Evolutionary conservation across 2,888 invertebrate genomes (phyloP), one percentile per base, ranked within the genome.

Genomic region (Drosophila sordidapex): DNA sequence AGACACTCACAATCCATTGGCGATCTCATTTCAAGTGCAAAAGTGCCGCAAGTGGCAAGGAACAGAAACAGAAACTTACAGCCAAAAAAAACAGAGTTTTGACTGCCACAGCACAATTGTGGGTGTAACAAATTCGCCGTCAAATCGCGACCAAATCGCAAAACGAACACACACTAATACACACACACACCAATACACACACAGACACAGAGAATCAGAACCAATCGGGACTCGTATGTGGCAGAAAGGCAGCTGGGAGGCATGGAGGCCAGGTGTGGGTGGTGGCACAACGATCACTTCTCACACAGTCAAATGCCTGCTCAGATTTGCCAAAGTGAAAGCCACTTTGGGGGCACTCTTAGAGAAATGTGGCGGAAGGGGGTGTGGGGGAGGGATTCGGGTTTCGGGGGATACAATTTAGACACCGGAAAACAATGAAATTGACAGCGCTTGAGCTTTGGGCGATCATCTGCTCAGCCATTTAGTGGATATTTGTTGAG

Each of bases 361-460:
- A 35, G 15, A 56, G 18, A 7, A 29, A 25, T 5, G 56, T 21
- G 15, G 2, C 1, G 18, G 5, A 25, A n/a, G 5, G 51, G 18
- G n/a, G n/a, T 10, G 27, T 13, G 35, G 33, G 13, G 11, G 10
- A 0, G 29, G 21, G 36, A n/a, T 31, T 31, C 11, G 33, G 40
- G 21, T 56, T 64, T 73, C 56, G 75, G 76, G 87, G 83, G 87
- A 86, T 90, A 91, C 88, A 91, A 91, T 93, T 92, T 91, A 89
- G 90, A 91, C 90, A 92, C 92, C 92, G 92, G 92, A 92, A 92
- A 92, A 92, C 91, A 91, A 91, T 92, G 91, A 91, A 92, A 91
- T 91, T 92, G 91, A 91, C 92, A 91, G 90, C 89, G 79, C 74
- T 64, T 54, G 15, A 51, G 91, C 91, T 88, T 75, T 67, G 82